These are phyloP conservation scores for Solea senegalensis DNA, from an alignment of 2,113 vertebrate species.

Conservation along the genomic window DNA sequence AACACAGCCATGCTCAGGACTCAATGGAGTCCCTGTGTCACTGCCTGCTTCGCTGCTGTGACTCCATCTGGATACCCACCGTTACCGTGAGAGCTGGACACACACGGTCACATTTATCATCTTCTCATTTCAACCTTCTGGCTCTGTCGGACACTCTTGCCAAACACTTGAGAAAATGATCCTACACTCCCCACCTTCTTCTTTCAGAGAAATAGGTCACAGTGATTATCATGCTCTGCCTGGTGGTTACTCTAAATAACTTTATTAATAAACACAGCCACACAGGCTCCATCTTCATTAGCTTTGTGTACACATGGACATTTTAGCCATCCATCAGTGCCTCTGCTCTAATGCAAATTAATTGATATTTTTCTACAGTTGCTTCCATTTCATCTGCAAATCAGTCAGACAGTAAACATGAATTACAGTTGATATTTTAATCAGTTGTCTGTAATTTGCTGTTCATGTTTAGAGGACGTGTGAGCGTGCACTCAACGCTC, in stretches of 20 bases:
- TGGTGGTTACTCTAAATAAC: conserved; percentile 28
- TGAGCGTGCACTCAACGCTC: conserved; percentile 76
- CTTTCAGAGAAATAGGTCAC: conserved; percentile 33
- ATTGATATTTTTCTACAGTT: conserved; percentile 13
- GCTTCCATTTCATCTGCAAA: conserved; percentile 9
- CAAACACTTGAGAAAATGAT: conserved; percentile 31
- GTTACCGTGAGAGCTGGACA: conserved; percentile 82
- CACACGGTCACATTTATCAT: conserved; percentile 28
- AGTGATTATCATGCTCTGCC: background rate
- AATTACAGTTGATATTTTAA: conserved; percentile 11
- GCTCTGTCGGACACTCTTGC: conserved; percentile 7
- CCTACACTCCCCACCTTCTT: conserved; percentile 3
- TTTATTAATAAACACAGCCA: conserved; percentile 29
- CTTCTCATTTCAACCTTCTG: background rate
- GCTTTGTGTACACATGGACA: conserved; percentile 8
- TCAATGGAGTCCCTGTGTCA: conserved; percentile 86
- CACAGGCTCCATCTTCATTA: conserved; percentile 31
- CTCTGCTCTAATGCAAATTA: background rate
- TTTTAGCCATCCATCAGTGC: conserved; percentile 12
- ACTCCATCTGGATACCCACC: conserved; percentile 88
- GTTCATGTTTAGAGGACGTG: conserved; percentile 80
- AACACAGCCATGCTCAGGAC: conserved; percentile 77
- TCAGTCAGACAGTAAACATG: background rate
- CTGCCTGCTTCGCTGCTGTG: conserved; percentile 88
- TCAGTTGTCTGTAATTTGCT: conserved; percentile 16